Evolutionary conservation across 2,888 invertebrate genomes (phyloP).

Genomic region (Erynnis tages): DNA sequence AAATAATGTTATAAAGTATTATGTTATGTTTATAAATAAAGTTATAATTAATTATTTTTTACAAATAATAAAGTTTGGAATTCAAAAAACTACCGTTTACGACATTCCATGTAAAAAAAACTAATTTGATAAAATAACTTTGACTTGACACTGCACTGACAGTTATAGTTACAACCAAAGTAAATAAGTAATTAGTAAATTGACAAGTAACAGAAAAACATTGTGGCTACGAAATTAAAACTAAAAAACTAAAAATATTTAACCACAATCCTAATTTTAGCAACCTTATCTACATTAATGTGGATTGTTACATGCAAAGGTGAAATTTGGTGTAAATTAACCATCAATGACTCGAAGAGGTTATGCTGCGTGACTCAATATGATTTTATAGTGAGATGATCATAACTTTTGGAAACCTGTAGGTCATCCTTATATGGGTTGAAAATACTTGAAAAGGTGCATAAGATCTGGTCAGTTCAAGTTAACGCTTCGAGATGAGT

Average conservation of each 20-base stretch:
- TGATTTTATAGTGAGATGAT: slow-evolving; percentile 51
- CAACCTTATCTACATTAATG: background rate
- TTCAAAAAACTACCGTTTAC: no score
- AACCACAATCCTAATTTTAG: background rate
- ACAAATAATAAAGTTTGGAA: no score
- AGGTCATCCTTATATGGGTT: slow-evolving; percentile 62
- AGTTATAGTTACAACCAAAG: no score
- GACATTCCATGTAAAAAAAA: no score
- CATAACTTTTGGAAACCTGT: slow-evolving; percentile 55
- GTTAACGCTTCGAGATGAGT: slow-evolving; percentile 53
- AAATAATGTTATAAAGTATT: no score
- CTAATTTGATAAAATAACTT: no score
- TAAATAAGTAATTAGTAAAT: no score
- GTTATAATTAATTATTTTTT: no score
- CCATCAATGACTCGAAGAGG: slow-evolving; percentile 41
- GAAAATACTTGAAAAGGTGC: slow-evolving; percentile 52
- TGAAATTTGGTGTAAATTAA: background rate
- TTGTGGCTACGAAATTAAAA: no score
- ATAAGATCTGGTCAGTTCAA: slow-evolving; percentile 45
- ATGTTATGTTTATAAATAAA: no score
- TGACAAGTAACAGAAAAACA: no score
- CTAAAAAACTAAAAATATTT: background rate
- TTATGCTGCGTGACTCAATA: slow-evolving; percentile 63
- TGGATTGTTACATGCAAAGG: slow-evolving; percentile 3
- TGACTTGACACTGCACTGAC: no score